phyloP scores from a whole-genome alignment of 1,140 invertebrate genomes.

The Sycobia sp. region DNA sequence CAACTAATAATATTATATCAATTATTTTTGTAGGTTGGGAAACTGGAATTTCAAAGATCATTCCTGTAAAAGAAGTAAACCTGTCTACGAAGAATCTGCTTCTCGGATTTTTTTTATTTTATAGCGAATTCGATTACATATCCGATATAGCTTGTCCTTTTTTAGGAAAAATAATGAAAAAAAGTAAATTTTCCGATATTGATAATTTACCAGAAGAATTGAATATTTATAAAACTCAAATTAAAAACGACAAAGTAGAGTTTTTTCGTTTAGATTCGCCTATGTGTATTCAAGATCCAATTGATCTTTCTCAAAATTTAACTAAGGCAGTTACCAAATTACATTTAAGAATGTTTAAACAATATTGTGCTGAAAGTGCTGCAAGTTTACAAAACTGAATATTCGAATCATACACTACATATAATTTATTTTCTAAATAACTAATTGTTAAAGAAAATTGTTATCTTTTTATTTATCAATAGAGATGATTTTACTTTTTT shows the following conservation, averaged over 20 bases:
- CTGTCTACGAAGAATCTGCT: constrained; percentile 48
- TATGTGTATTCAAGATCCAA: constrained; percentile 62
- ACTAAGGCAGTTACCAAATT: constrained; percentile 50
- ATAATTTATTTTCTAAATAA: too few species aligned
- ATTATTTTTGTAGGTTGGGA: constrained; percentile 29
- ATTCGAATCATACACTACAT: too few species aligned
- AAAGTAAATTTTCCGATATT: constrained; percentile 41
- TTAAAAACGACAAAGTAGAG: constrained; percentile 30
- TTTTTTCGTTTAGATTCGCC: constrained; percentile 46
- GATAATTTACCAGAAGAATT: constrained; percentile 33
- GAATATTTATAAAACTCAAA: constrained; percentile 20
- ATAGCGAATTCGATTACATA: constrained; percentile 57
- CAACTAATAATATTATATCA: not conserved
- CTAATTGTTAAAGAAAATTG: too few species aligned
- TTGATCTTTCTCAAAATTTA: constrained; percentile 62
- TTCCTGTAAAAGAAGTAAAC: constrained; percentile 7
- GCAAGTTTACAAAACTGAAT: not conserved
- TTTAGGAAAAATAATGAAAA: constrained; percentile 50
- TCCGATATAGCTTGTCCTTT: constrained; percentile 56
- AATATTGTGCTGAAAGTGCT: constrained; percentile 39
- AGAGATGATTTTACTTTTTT: too few species aligned
- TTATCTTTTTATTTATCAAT: too few species aligned
- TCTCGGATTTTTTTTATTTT: constrained; percentile 61
- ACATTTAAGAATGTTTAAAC: constrained; percentile 37
- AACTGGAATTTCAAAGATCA: constrained; percentile 16